phyloP scores from a whole-genome alignment of 2,113 vertebrate species.

The Turnix velox region DNA sequence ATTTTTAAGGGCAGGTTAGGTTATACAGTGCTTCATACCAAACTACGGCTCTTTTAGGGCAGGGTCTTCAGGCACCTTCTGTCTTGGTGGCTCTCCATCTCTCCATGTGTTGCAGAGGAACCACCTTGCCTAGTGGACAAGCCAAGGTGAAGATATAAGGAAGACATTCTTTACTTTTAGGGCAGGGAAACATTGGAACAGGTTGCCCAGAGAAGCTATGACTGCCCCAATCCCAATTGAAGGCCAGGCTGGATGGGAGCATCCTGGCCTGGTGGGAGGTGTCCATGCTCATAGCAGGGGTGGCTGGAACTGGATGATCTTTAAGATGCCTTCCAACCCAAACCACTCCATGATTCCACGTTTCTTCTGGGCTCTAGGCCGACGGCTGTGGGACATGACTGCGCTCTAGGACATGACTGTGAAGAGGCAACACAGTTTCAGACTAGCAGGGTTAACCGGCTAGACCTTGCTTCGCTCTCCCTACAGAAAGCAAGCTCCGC shows the following conservation, averaged over 20 bases:
- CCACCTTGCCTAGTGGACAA: fast-evolving
- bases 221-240: not conserved
- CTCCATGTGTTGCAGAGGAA: fast-evolving
- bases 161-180: not conserved
- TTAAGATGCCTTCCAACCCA: not conserved
- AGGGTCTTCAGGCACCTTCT: not conserved
- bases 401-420: no score
- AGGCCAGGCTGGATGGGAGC: not conserved
- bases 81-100: not conserved
- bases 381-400: no score
- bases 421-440: fast-evolving
- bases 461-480: not conserved
- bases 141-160: not conserved
- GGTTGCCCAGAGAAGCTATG: not conserved
- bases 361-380: no score
- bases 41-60: not conserved
- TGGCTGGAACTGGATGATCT: not conserved
- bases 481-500: not conserved
- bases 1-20: not conserved
- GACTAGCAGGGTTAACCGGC: no score
- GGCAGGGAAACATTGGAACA: not conserved
- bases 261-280: not conserved
- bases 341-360: not conserved
- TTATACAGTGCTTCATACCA: fast-evolving
- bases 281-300: not conserved